Conservation (phyloP, 2,113 vertebrate genomes). For the Bothrops jararaca region DNA sequence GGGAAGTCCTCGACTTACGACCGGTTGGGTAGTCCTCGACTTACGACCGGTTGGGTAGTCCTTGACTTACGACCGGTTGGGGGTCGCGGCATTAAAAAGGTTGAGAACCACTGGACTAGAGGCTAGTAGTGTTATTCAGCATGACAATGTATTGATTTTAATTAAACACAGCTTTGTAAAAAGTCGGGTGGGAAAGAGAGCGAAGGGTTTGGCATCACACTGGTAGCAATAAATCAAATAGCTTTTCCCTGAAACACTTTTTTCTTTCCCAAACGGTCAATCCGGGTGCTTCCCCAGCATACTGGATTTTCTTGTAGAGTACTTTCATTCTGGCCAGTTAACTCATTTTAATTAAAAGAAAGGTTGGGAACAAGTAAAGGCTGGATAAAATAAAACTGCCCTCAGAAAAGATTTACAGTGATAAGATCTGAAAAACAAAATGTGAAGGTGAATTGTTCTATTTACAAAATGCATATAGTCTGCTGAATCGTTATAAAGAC, state of each 20-base stretch:
- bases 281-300: not conserved
- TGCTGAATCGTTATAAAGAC: not conserved
- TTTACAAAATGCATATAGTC: not conserved
- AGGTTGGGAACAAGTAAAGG: not conserved
- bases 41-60: too few relatives aligned
- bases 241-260: not conserved
- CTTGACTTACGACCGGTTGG: too few relatives aligned
- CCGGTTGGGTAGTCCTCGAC: too few relatives aligned
- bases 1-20: too few relatives aligned
- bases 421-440: not conserved
- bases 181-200: not conserved
- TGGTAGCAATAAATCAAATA: not conserved
- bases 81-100: too few relatives aligned
- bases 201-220: not conserved
- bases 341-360: not conserved
- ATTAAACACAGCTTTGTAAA: not conserved
- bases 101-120: not conserved
- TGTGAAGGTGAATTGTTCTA: not conserved
- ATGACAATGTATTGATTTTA: not conserved
- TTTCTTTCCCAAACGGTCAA: not conserved
- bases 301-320: not conserved
- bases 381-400: not conserved
- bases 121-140: not conserved
- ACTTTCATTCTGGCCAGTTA: not conserved
- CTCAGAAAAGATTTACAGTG: not conserved